Base-by-base conservation (phyloP, 1,140 invertebrate genomes). In the Caenorhabditis inopinata region DNA sequence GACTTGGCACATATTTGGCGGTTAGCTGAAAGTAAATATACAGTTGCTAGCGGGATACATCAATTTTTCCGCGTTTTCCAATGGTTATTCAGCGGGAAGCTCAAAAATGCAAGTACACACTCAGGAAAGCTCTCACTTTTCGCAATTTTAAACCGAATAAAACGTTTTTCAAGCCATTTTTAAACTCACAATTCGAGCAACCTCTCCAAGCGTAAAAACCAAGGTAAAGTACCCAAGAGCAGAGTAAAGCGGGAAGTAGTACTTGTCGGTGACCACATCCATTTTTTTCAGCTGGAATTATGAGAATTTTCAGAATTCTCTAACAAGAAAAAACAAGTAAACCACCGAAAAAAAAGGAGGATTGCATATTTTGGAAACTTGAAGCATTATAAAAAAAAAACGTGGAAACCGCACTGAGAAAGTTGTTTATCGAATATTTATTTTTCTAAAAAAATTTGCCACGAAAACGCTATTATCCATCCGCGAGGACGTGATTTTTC, bases 171-270 rank as follows among this genome's bases (percentile, higher is more conserved):
- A 42, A 14, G 38, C 38, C 14, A 68, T 51, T 25, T 25, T 25
- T 14, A 47, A 53, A 76, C 75, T 76, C 21, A 76, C 75, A 38
- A 49, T 76, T 76, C 75, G 29, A n/a, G 75, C 25, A 38, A 76
- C 7, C 23, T 76, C 75, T 29, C 45, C 75, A 9, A 49, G 7
- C 21, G 14, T 32, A 38, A 76, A 76, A 23, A 76, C 75, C 9
- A 76, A 32, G 5, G 58, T 18, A 27, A 68, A 68, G n/a, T 68
- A 68, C 32, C 58, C 58, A 21, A 68, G 58, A 29, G 58, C 58
- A 12, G 58, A 68, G n/a, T 68, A 68, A 9, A 68, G 32, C 4
- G 58, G 58, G 58, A 68, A 68, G n/a, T 68, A 68, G 32, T 68
- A 68, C 7, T 38, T n/a, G n/a, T 21, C 38, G 25, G 58, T 18